These are phyloP conservation scores for Periophthalmus modestus DNA, from an alignment of 2,113 vertebrate genomes.

Conservation along the genomic window DNA sequence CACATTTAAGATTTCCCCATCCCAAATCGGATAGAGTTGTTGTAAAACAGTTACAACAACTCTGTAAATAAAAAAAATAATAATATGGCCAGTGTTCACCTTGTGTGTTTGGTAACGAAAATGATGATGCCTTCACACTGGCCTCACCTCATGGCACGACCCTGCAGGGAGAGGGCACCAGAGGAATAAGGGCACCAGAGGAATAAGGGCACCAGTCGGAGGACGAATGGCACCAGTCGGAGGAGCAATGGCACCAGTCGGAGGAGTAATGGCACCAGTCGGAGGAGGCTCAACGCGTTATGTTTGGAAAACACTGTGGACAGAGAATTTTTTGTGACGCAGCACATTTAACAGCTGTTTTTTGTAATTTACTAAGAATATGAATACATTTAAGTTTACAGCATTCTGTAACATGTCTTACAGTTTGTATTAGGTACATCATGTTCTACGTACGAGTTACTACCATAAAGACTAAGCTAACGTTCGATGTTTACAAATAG, in stretches of 20 bases:
- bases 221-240: background rate
- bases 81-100: background rate
- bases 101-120: conserved; percentile 3
- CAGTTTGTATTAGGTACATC: conserved; percentile 19
- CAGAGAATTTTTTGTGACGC: background rate
- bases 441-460: conserved; percentile 18
- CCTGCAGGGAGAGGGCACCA: background rate
- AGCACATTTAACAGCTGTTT: background rate
- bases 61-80: background rate
- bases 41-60: background rate
- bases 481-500: background rate
- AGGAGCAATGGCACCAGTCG: background rate
- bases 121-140: background rate
- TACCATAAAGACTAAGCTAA: conserved; percentile 5
- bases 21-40: background rate
- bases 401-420: background rate
- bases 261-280: background rate
- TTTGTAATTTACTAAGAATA: background rate
- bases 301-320: background rate
- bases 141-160: conserved; percentile 26
- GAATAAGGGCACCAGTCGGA: no score
- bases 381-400: background rate
- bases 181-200: no score
- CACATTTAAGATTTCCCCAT: background rate
- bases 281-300: background rate